These are phyloP conservation scores for Montipora capitata DNA, from an alignment of 92 coral and sea anemone genomes.

Conservation along the genomic window DNA sequence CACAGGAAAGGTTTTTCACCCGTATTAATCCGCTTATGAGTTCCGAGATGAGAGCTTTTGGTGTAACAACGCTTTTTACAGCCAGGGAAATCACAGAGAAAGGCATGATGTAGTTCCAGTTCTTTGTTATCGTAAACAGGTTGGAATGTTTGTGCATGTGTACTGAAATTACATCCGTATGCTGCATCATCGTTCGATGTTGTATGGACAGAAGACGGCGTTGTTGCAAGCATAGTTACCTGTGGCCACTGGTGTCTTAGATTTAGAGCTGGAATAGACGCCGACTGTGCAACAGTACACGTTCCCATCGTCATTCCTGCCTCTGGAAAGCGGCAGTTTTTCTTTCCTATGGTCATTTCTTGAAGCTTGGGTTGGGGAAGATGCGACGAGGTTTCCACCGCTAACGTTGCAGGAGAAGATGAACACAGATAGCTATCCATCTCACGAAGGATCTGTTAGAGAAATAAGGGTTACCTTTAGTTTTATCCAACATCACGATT, in stretches of 20 bases:
- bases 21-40: constrained; percentile 81
- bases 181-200: neutral
- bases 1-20: constrained; percentile 92
- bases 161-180: neutral
- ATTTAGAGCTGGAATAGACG: constrained; percentile 3
- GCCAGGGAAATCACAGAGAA: constrained; percentile 88
- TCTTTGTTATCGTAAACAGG: constrained; percentile 10
- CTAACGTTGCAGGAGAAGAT: constrained; percentile 58
- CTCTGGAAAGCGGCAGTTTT: constrained; percentile 50
- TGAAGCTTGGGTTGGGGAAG: constrained; percentile 22
- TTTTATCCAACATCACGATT: neutral
- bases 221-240: constrained; percentile 10
- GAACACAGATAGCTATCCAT: constrained; percentile 85
- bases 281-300: constrained; percentile 3
- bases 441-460: constrained; percentile 72
- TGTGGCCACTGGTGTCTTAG: constrained; percentile 47
- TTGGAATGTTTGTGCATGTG: constrained; percentile 18
- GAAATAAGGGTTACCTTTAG: constrained; percentile 1
- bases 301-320: neutral
- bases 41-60: constrained; percentile 85
- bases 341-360: neutral
- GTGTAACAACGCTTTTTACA: constrained; percentile 84
- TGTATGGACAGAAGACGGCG: neutral
- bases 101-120: constrained; percentile 36
- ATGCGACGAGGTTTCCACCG: constrained; percentile 22